Evolutionary conservation across 1,140 invertebrate species (phyloP).

Genomic region (Odontomachus brunneus): DNA sequence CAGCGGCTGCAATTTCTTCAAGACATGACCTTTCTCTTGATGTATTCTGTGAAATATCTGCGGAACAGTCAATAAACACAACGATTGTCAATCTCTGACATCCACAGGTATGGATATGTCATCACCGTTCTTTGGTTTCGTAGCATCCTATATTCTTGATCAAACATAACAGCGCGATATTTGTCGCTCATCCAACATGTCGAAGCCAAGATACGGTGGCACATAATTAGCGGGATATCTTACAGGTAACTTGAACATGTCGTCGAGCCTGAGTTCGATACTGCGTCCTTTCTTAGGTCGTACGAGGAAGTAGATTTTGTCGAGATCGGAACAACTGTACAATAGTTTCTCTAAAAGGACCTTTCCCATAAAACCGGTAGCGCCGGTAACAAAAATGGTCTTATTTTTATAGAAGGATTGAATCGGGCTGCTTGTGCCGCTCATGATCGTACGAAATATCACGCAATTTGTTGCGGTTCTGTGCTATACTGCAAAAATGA

Average conservation of each 20-base stretch:
- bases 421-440: conserved; percentile 71
- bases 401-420: conserved; percentile 87
- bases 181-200: neutral
- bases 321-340: conserved; percentile 88
- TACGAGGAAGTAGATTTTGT: conserved; percentile 89
- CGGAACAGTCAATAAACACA: neutral
- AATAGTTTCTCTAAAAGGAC: conserved; percentile 93
- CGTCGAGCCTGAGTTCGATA: conserved; percentile 85
- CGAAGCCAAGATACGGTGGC: neutral
- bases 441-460: conserved; percentile 68
- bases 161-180: neutral
- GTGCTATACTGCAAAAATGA: neutral
- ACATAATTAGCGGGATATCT: conserved; percentile 59
- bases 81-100: neutral
- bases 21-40: conserved; percentile 87
- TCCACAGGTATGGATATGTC: neutral
- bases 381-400: conserved; percentile 90
- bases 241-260: conserved; percentile 88
- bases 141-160: conserved; percentile 16
- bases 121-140: neutral
- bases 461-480: neutral
- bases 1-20: conserved; percentile 92
- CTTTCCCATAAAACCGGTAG: conserved; percentile 96
- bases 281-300: conserved; percentile 88
- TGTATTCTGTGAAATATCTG: conserved; percentile 91